Base-by-base conservation (phyloP, 1,140 invertebrate genomes). In the Zaprionus gabonicus region DNA sequence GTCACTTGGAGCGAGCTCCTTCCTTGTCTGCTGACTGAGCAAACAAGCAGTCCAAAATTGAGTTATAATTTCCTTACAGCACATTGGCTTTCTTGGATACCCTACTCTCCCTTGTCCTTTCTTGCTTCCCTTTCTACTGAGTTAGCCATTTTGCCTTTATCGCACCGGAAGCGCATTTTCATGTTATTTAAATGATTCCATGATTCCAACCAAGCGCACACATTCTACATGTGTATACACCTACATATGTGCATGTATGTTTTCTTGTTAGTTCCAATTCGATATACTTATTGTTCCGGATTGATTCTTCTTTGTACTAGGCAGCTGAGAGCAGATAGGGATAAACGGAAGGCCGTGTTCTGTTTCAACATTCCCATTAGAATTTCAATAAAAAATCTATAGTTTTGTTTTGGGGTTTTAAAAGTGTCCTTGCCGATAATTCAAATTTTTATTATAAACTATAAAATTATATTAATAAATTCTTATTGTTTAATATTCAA, bases 21-120 rank as follows among this genome's bases (percentile, higher is more conserved):
- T 38, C 15, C 67, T 51, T 34, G 56, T 51, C 44, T 60, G 55
- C 38, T 66, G 69, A 56, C 59, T 79, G 76, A 58, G 82, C 82
- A 81, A 85, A 85, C 82, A 81, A 86, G 79, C 82, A 38, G 12
- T 38, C 86, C 82, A 71, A 86, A 86, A 86, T 86, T 86, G 82
- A 86, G 82, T 74, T 86, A 73, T 82, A 86, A 86, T 86, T 86
- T 56, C 77, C 68, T 73, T 79, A 75, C 36, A 73, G 63, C 28
- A 62, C 67, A 69, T 34, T 67, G 36, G 23, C 60, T 9, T 55
- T 46, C 59, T 53, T 49, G 10, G 31, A 10, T 62, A 68, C 46
- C n/a, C 56, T 25, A 4, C 28, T 1, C 23, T 23, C 23, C 23
- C 23, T 20, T 56, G 9, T 10, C 3, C 31, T 10, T 3, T 0